A percentile compares a stretch with the other conserved stretches of the same genome.
These are phyloP conservation scores for Hecatera dysodea DNA, from an alignment of 2,888 invertebrate species.

Conservation along the genomic window DNA sequence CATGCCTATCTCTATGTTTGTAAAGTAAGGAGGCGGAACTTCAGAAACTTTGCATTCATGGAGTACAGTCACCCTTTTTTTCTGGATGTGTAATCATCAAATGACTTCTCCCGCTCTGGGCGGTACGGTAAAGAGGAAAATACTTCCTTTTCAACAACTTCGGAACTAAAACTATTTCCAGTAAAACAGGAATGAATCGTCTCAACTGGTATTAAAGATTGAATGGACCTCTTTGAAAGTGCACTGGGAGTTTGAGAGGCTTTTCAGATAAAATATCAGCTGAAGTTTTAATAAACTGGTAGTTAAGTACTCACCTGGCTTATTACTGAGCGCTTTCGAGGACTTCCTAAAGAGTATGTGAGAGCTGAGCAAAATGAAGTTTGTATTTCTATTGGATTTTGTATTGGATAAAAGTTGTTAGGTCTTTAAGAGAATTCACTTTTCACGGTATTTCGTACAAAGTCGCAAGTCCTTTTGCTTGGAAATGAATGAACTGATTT, in stretches of 20 bases:
- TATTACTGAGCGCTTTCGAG: conserved; percentile 20
- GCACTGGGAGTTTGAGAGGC: conserved; percentile 9
- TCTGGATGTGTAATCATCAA: too few species aligned
- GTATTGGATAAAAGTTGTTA: not conserved
- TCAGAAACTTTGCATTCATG: too few species aligned
- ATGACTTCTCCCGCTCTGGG: too few species aligned
- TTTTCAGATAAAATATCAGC: conserved; percentile 32
- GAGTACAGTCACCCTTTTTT: too few species aligned
- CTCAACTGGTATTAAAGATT: conserved; percentile 2
- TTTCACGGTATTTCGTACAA: too few species aligned
- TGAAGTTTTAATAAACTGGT: conserved; percentile 28
- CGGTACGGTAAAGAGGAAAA: too few species aligned
- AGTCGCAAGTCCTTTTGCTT: too few species aligned
- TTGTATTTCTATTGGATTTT: not conserved
- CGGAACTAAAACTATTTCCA: conserved; percentile 36
- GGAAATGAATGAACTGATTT: too few species aligned
- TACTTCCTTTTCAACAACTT: conserved; percentile 13
- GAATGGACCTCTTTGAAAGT: conserved; percentile 31
- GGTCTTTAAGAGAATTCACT: not conserved
- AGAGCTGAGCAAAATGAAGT: conserved; percentile 8
- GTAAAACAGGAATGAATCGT: conserved; percentile 15
- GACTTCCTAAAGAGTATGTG: conserved; percentile 1
- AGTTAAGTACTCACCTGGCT: conserved; percentile 18
- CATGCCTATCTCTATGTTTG: too few species aligned
- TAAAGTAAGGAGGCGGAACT: too few species aligned